A percentile compares a stretch with the other conserved stretches of the same genome.
phyloP scores from a whole-genome alignment of 2,888 invertebrate genomes.

The Drosophila acutilabella region DNA sequence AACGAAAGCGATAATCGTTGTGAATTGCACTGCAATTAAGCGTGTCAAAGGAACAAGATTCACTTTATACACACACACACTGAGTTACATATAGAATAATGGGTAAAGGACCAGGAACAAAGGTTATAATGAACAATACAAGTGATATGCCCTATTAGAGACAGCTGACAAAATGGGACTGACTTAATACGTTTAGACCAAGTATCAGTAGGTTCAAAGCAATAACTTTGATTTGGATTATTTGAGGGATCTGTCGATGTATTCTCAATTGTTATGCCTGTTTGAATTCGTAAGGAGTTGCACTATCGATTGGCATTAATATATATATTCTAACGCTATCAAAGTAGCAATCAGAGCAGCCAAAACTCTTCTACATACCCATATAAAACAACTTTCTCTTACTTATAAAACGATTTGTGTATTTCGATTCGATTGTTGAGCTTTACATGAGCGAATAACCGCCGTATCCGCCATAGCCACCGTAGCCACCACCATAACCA shows the following conservation, averaged over 20 bases:
- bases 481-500: constrained; percentile 1
- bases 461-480: constrained; percentile 43
- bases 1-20: constrained; percentile 77
- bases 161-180: too few relatives aligned
- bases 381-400: constrained; percentile 20
- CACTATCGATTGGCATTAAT: too few relatives aligned
- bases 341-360: too few relatives aligned
- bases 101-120: constrained; percentile 14
- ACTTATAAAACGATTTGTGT: constrained; percentile 1
- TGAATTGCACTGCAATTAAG: constrained; percentile 69
- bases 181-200: too few relatives aligned
- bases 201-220: too few relatives aligned
- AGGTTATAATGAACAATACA: neutral
- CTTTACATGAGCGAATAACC: constrained; percentile 36
- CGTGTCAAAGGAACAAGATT: constrained; percentile 63
- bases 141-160: neutral
- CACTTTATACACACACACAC: constrained; percentile 22
- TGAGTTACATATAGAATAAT: neutral
- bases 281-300: too few relatives aligned
- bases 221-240: too few relatives aligned
- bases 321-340: too few relatives aligned
- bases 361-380: too few relatives aligned
- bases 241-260: too few relatives aligned
- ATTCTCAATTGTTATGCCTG: too few relatives aligned
- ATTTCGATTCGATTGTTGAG: constrained; percentile 2